phyloP scores from a whole-genome alignment of 2,797 vertebrate genomes.

The Ctenopoma kingsleyae region DNA sequence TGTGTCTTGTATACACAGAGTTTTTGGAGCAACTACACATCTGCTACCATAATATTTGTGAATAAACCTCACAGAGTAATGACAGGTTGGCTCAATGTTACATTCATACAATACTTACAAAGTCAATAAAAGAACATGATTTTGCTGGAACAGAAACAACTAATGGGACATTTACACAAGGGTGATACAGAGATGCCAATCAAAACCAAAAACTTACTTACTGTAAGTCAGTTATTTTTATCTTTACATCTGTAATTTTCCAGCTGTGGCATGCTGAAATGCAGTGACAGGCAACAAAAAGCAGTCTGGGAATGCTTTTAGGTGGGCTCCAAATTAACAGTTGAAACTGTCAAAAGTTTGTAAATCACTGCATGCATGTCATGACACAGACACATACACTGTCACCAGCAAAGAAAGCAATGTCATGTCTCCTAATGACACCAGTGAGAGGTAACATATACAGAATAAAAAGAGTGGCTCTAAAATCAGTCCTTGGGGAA shows the following conservation, averaged over 20 bases:
- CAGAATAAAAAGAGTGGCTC: too few species aligned
- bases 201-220: neutral
- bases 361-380: too few species aligned
- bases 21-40: conserved; percentile 17
- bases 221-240: neutral
- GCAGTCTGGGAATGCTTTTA: too few species aligned
- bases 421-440: too few species aligned
- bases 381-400: too few species aligned
- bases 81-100: neutral
- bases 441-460: too few species aligned
- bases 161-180: neutral
- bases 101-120: neutral
- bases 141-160: neutral
- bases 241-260: neutral
- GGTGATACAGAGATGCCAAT: neutral
- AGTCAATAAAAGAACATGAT: neutral
- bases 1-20: neutral
- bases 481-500: too few species aligned
- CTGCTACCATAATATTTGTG: neutral
- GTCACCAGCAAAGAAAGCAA: too few species aligned
- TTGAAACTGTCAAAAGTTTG: too few species aligned
- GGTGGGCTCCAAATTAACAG: too few species aligned
- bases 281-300: too few species aligned
- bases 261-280: neutral
- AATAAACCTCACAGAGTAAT: neutral